Percentiles rank a stretch among this genome's conserved stretches.
These are phyloP conservation scores for Hemithea aestivaria DNA, from an alignment of 2,888 invertebrate species.

Conservation along the genomic window DNA sequence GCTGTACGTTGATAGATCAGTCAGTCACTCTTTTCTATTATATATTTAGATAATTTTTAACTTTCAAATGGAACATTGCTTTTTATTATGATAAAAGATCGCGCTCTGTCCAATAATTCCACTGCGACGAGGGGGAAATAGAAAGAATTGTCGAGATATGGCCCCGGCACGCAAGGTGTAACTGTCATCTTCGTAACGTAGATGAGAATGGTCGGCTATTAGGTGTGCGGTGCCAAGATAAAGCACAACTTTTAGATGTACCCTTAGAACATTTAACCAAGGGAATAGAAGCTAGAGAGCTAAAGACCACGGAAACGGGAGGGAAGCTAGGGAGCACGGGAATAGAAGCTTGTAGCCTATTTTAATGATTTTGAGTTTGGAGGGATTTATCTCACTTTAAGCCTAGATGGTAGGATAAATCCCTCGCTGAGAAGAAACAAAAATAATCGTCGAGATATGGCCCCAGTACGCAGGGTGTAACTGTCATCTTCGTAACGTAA, in stretches of 20 bases:
- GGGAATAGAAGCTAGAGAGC: too few relatives aligned
- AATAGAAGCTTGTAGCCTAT: too few relatives aligned
- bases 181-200: constrained; percentile 49
- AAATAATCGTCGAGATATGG: constrained; percentile 42
- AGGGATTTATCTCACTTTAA: too few relatives aligned
- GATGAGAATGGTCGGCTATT: constrained; percentile 42
- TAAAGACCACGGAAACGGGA: too few relatives aligned
- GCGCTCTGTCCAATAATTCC: not conserved
- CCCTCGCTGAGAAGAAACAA: constrained; percentile 14
- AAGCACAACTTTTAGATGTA: constrained; percentile 3
- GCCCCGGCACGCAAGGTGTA: constrained; percentile 14
- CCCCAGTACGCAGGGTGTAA: constrained; percentile 14
- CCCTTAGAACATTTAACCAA: too few relatives aligned
- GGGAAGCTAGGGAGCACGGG: too few relatives aligned
- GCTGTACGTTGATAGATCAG: too few relatives aligned
- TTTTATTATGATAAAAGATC: not conserved
- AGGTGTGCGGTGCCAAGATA: constrained; percentile 27
- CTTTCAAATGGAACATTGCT: too few relatives aligned
- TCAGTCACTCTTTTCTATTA: too few relatives aligned
- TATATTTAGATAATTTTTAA: too few relatives aligned
- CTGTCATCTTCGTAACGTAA: constrained; percentile 49
- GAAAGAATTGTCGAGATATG: constrained; percentile 43
- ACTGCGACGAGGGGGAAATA: constrained; percentile 1
- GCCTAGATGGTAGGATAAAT: too few relatives aligned
- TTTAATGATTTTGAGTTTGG: too few relatives aligned